A percentile compares a stretch with the other conserved stretches of the same genome.
These are phyloP conservation scores for Sakesphorus luctuosus DNA, from an alignment of 2,113 vertebrate species.

Conservation along the genomic window DNA sequence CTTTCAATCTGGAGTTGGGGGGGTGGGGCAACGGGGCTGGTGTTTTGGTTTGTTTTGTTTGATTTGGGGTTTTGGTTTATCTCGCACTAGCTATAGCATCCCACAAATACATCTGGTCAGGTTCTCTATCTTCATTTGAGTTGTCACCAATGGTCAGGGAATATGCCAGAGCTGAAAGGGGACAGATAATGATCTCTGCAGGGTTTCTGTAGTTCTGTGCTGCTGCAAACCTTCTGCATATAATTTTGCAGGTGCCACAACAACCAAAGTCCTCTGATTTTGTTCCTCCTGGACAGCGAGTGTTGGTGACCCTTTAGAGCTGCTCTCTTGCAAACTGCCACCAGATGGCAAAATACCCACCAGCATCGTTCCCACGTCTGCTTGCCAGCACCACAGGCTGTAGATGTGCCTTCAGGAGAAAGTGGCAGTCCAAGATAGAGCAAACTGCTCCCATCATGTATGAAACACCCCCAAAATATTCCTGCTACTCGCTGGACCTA, in stretches of 20 bases:
- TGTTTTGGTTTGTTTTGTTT: neutral
- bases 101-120: rapidly evolving
- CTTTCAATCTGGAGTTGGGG: rapidly evolving
- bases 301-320: neutral
- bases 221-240: neutral
- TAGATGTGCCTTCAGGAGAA: neutral
- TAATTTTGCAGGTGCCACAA: neutral
- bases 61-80: neutral
- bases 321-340: neutral
- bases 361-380: neutral
- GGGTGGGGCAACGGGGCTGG: no score
- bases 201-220: neutral
- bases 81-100: neutral
- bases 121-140: neutral
- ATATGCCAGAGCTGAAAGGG: neutral
- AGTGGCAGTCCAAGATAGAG: neutral
- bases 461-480: neutral
- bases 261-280: neutral
- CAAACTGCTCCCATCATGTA: neutral
- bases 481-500: neutral
- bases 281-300: rapidly evolving
- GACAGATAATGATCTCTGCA: neutral
- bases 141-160: neutral
- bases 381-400: neutral
- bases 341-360: neutral